Percentiles rank a stretch among this genome's conserved stretches.
Evolutionary conservation across 2,797 vertebrate species (phyloP).

Genomic region (Sylvia borin): DNA sequence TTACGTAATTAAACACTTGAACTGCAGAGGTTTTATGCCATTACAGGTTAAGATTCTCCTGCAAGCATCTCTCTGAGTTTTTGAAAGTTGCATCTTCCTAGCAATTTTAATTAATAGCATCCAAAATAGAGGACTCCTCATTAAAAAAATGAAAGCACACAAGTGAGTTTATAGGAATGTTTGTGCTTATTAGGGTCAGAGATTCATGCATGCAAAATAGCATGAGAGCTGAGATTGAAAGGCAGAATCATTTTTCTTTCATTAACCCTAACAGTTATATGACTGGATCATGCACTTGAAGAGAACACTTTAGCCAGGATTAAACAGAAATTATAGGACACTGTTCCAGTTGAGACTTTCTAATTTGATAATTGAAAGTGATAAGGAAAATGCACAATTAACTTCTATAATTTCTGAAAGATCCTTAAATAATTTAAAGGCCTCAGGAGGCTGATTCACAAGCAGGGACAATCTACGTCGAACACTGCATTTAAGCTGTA

Average conservation of each 20-base stretch:
- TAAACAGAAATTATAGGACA: constrained; percentile 4
- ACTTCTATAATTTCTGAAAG: background rate
- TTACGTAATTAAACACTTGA: constrained; percentile 7
- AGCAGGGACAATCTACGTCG: background rate
- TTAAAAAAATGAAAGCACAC: background rate
- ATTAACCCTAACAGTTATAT: background rate
- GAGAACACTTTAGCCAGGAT: background rate
- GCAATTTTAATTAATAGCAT: background rate
- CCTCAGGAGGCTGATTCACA: background rate
- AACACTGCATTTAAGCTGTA: background rate
- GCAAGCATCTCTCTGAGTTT: background rate
- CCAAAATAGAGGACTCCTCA: background rate
- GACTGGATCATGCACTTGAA: background rate
- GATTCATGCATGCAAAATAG: background rate
- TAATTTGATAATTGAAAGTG: constrained; percentile 29
- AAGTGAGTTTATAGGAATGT: background rate
- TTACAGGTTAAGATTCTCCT: background rate
- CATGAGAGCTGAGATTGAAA: background rate
- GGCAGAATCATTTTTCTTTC: background rate
- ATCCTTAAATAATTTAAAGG: constrained; percentile 12
- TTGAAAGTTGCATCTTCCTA: background rate
- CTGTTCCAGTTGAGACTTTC: background rate
- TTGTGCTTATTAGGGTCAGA: background rate
- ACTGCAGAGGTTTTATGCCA: background rate
- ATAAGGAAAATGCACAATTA: constrained; percentile 7